These are phyloP conservation scores for Melanogrammus aeglefinus DNA, from an alignment of 2,797 vertebrate species.

Conservation along the genomic window DNA sequence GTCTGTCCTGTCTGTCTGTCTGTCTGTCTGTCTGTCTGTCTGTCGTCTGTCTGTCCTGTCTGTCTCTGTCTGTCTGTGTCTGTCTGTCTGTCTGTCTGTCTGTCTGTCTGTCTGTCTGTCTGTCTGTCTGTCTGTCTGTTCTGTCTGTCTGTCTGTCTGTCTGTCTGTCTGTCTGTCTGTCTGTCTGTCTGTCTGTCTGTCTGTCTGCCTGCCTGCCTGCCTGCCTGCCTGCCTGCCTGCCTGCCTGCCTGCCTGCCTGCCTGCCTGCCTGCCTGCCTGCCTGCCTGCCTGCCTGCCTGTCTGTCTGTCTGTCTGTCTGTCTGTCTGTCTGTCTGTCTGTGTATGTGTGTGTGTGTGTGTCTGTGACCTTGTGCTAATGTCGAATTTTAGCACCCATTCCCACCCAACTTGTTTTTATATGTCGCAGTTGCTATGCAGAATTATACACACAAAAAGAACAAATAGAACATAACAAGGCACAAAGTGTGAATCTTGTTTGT, in stretches of 20 bases:
- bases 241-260: constrained; percentile 2
- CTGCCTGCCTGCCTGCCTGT: not conserved
- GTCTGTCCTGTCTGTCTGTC: not conserved
- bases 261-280: not conserved
- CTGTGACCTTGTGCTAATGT: not conserved
- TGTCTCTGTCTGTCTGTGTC: not conserved
- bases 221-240: not conserved
- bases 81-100: not conserved
- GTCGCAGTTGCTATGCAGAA: not conserved
- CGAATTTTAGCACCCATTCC: too few relatives aligned
- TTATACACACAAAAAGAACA: not conserved
- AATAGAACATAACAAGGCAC: not conserved
- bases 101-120: not conserved
- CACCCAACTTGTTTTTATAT: not conserved
- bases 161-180: constrained; percentile 5
- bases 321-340: not conserved
- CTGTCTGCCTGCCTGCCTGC: constrained; percentile 3
- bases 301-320: constrained; percentile 4
- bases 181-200: not conserved
- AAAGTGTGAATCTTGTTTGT: too few relatives aligned
- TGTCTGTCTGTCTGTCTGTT: not conserved
- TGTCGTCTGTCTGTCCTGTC: not conserved
- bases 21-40: not conserved
- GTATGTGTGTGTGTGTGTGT: not conserved
- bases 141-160: not conserved